phyloP scores from a whole-genome alignment of 2,797 vertebrate species.

The Ceryle rudis region DNA sequence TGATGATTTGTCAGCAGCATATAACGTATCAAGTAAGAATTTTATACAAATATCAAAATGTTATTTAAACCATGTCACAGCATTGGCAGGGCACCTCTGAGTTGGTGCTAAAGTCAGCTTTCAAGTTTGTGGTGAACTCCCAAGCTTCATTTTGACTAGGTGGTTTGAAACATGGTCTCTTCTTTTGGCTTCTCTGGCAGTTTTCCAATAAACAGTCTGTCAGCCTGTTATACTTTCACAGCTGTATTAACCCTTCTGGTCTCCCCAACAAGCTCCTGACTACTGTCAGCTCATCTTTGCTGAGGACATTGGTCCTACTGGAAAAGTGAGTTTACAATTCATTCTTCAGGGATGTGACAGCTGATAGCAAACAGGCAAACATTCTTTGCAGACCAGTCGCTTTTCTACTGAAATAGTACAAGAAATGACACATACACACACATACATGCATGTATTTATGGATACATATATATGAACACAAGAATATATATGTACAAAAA shows the following conservation, averaged over 20 bases:
- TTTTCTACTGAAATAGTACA: neutral
- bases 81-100: neutral
- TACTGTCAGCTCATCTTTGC: slow-evolving; percentile 8
- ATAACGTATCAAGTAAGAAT: neutral
- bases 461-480: neutral
- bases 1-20: neutral
- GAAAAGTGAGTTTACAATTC: slow-evolving; percentile 40
- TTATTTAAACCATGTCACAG: neutral
- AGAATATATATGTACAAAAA: neutral
- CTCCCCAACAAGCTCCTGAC: slow-evolving; percentile 26
- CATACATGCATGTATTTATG: neutral
- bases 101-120: slow-evolving; percentile 3
- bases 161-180: neutral
- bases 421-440: neutral
- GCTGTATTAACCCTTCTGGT: slow-evolving; percentile 38
- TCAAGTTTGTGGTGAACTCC: neutral
- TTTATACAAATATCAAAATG: neutral
- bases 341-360: neutral
- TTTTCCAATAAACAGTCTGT: slow-evolving; percentile 44
- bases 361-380: slow-evolving; percentile 5
- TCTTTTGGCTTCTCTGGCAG: slow-evolving; percentile 32
- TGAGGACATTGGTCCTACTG: neutral
- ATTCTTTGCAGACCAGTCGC: neutral
- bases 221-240: slow-evolving; percentile 43
- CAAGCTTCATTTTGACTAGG: neutral